phyloP scores from a whole-genome alignment of 2,797 vertebrate genomes.

The Glyptemys insculpta region DNA sequence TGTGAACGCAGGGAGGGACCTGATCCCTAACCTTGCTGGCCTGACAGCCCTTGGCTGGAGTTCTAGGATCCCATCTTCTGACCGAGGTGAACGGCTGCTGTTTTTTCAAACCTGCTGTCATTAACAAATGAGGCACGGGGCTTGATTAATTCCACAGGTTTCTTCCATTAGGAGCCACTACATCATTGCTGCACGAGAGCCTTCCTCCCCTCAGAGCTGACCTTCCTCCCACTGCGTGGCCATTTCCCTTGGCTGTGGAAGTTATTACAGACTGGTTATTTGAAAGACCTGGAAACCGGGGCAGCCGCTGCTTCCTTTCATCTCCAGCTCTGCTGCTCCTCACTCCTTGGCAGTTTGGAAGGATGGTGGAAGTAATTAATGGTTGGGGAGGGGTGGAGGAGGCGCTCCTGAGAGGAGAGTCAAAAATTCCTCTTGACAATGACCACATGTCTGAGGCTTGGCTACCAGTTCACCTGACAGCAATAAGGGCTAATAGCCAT shows the following conservation, averaged over 20 bases:
- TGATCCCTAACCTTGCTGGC: neutral
- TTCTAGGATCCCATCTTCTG: slow-evolving; percentile 10
- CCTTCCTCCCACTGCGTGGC: slow-evolving; percentile 63
- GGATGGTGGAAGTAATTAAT: slow-evolving; percentile 82
- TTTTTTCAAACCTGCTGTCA: slow-evolving; percentile 58
- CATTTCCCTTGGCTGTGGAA: slow-evolving; percentile 76
- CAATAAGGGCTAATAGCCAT: slow-evolving; percentile 64
- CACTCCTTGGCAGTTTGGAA: slow-evolving; percentile 81
- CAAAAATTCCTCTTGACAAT: slow-evolving; percentile 85
- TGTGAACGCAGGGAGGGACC: neutral
- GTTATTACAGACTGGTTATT: slow-evolving; percentile 80
- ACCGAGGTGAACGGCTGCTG: neutral
- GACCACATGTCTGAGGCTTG: slow-evolving; percentile 78
- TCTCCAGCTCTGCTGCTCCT: slow-evolving; percentile 76
- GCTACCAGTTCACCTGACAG: slow-evolving; percentile 76
- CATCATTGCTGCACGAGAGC: slow-evolving; percentile 71
- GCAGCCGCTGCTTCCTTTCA: slow-evolving; percentile 74
- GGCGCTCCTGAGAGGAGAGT: slow-evolving; percentile 75
- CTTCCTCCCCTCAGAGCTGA: slow-evolving; percentile 59
- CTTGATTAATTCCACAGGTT: slow-evolving; percentile 79
- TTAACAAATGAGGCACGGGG: slow-evolving; percentile 76
- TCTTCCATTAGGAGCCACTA: slow-evolving; percentile 75
- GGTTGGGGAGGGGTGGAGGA: slow-evolving; percentile 69
- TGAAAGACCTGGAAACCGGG: slow-evolving; percentile 79
- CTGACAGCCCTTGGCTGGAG: neutral